Evolutionary conservation across 1,140 invertebrate genomes (phyloP), one percentile per base, ranked within the genome.

Genomic region (Bombus balteatus): DNA sequence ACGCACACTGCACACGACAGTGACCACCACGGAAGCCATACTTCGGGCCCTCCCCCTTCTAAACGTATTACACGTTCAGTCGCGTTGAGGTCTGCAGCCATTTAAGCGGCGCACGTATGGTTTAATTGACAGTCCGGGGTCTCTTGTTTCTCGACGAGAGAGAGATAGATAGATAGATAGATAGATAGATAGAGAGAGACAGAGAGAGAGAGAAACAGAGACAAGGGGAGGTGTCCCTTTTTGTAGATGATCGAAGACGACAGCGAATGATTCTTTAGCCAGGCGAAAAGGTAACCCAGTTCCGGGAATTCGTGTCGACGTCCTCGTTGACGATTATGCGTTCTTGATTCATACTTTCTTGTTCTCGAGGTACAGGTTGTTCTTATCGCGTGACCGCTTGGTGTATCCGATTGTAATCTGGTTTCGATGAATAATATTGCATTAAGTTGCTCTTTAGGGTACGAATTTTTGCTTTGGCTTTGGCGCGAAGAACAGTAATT

Each of bases 1-100:
- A 32, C 75, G 73, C 28, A 68, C 32, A 90, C 89, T 86, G 72
- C 41, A 76, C 72, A 76, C 76, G 70, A 65, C 74, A 76, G 68
- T 81, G 75, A 88, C 32, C 71, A 83, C 88, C 65, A 78, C 78
- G 89, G 93, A 94, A 94, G 94, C 93, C 94, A 59, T 94, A 94
- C 85, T 75, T 76, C 70, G 81, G 86, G 74, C 85, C 72, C 76
- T 41, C 78, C 57, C 77, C 71, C 62, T 90, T 90, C 91, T 94
- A 94, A 94, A 92, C 87, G 91, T 92, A 94, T 94, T 94, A 94
- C 78, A 81, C 89, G 81, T 90, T 87, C 57, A 89, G 92, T 92
- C 91, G 91, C 91, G 90, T 93, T 91, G 91, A 90, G 88, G 92
- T 89, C 89, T 87, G 91, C 90, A 92, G 89, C 90, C 89, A 90